phyloP scores from a whole-genome alignment of 2,113 vertebrate genomes.

The Trematocara zebra region DNA sequence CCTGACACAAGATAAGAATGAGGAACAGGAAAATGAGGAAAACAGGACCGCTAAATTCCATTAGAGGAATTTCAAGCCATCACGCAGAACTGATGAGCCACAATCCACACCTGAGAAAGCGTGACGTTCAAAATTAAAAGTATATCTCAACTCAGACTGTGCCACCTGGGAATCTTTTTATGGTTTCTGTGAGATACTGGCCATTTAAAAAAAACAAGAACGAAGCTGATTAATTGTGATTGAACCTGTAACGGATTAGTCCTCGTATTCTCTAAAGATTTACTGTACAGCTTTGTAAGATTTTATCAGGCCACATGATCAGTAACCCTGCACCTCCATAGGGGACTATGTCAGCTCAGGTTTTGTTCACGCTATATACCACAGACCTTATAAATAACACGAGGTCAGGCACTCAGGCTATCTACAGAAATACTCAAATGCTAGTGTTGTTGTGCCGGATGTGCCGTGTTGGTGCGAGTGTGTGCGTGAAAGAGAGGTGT shows the following conservation, averaged over 20 bases:
- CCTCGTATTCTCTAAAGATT: not conserved
- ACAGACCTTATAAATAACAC: not conserved
- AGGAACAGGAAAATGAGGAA: not conserved
- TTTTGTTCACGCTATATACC: not conserved
- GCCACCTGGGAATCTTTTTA: constrained; percentile 29
- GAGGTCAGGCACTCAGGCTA: not conserved
- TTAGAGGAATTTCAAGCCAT: constrained; percentile 59
- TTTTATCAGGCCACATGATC: not conserved
- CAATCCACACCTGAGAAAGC: constrained; percentile 40
- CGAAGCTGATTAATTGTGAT: not conserved
- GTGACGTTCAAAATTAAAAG: constrained; percentile 67
- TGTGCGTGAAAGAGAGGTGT: not conserved
- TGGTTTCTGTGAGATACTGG: not conserved
- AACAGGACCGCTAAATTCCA: constrained; percentile 46
- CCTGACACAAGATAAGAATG: not conserved
- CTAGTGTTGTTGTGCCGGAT: not conserved
- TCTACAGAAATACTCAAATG: not conserved
- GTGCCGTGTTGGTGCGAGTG: accelerated
- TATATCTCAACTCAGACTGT: constrained; percentile 63
- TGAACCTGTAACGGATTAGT: not conserved
- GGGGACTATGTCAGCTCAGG: not conserved
- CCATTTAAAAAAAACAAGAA: not conserved
- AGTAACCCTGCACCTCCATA: not conserved
- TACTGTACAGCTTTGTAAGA: not conserved
- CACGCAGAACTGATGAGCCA: constrained; percentile 56